Base-by-base conservation (phyloP, 2,888 invertebrate genomes). In the Marronus borbonicus region DNA sequence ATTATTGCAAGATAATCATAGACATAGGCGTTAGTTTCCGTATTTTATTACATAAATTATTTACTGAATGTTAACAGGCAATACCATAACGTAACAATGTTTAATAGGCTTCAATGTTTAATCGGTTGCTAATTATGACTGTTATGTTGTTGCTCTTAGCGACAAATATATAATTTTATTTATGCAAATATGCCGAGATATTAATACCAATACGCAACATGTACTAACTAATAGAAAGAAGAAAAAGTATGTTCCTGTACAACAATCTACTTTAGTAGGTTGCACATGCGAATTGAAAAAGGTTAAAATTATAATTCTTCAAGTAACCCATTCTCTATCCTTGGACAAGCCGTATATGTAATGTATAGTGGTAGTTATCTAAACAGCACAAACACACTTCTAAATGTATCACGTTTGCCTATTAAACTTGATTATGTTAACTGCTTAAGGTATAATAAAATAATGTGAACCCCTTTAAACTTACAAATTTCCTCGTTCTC, bases 231-330 rank as follows among this genome's bases (percentile, higher is more conserved):
- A 58, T 58, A 58, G 8, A 58, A 20, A 31, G 14, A 14, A 62
- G 62, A 20, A 62, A 62, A 62, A 62, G n/a, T 55, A 55, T 55
- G 17, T 44, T 44, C 20, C 20, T 20, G 20, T 17, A 58, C 17
- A 58, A 58, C 62, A 62, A 62, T 62, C 8, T 14, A 31, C 14
- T 62, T 12, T 28, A 62, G 24, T 62, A 31, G 62, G 28, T 62
- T 28, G 55, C 20, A 20, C 20, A 62, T n/a, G 28, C 12, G 24
- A 62, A 62, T 62, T 62, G 62, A 62, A 62, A 62, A 62, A 62
- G 62, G 62, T 62, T 62, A 62, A 28, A 62, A 62, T 62, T 62
- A 62, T 62, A 62, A 62, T 62, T 62, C 62, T 62, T 62, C 28
- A 28, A 20, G 55, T 28, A 62, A 28, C 31, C 28, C 62, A 31